Conservation (phyloP, 2,113 vertebrate genomes). For the Charina bottae region DNA sequence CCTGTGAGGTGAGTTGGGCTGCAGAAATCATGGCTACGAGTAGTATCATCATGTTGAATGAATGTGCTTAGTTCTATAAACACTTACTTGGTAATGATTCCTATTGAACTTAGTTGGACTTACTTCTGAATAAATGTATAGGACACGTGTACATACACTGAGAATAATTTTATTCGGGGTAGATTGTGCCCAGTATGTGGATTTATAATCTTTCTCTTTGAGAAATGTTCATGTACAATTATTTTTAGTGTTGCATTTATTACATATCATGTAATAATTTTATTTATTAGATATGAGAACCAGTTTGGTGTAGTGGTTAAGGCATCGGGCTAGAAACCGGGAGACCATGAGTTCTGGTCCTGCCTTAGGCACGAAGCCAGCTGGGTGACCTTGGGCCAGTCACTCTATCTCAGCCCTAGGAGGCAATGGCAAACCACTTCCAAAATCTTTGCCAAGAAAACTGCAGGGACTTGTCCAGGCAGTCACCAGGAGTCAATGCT, state of each 20-base stretch:
- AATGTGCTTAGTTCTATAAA: not conserved
- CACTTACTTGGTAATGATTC: not conserved
- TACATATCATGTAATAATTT: not conserved
- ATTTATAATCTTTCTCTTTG: not conserved
- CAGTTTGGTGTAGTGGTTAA: not conserved
- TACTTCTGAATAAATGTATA: not conserved
- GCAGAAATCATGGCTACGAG: not conserved
- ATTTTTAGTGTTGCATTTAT: conserved; percentile 13
- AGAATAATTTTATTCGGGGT: not conserved
- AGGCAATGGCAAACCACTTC: not conserved
- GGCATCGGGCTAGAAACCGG: not conserved
- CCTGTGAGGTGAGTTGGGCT: too few species aligned
- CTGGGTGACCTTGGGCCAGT: not conserved
- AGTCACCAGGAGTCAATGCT: too few species aligned
- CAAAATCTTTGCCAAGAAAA: too few species aligned
- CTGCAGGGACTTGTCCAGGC: too few species aligned
- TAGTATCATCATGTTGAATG: not conserved
- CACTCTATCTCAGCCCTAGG: not conserved
- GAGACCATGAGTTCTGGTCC: not conserved
- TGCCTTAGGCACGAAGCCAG: not conserved
- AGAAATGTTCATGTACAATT: not conserved
- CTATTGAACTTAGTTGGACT: not conserved
- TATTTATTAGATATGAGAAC: not conserved
- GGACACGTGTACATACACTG: not conserved
- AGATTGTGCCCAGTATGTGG: not conserved